These are phyloP conservation scores for Peromyscus eremicus DNA, from an alignment of 2,797 vertebrate genomes.

Conservation along the genomic window DNA sequence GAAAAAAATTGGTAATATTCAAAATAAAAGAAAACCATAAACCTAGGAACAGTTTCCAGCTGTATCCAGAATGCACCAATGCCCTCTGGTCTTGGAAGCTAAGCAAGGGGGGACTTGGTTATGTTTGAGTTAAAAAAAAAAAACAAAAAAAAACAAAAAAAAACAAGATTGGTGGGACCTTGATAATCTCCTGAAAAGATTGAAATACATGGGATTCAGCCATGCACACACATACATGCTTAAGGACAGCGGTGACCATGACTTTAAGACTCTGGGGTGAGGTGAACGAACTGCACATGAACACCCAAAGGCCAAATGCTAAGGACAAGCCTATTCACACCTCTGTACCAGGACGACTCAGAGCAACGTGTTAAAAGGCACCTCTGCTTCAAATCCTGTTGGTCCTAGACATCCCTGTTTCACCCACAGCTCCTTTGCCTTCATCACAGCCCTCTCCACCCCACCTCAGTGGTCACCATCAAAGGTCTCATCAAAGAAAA, in stretches of 20 bases:
- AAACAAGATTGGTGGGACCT: background rate
- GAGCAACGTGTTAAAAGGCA: background rate
- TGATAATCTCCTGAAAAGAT: background rate
- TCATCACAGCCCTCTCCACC: background rate
- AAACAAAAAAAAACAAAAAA: background rate
- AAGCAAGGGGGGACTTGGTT: background rate
- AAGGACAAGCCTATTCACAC: background rate
- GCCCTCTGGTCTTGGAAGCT: background rate
- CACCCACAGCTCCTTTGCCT: background rate
- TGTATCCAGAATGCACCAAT: background rate
- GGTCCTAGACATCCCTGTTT: too few species aligned
- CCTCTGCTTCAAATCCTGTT: background rate
- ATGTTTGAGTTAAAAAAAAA: background rate
- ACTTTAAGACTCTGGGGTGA: background rate
- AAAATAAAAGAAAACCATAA: background rate
- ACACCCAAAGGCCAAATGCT: too few species aligned
- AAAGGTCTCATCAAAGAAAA: background rate
- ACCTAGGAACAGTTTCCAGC: background rate
- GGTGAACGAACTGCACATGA: accelerated
- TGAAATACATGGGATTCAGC: background rate
- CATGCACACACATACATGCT: background rate
- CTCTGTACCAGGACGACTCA: background rate
- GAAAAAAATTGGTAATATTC: background rate
- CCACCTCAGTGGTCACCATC: background rate
- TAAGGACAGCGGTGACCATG: background rate